Conservation (phyloP, 1,140 invertebrate genomes). For the Drosophila grimshawi region DNA sequence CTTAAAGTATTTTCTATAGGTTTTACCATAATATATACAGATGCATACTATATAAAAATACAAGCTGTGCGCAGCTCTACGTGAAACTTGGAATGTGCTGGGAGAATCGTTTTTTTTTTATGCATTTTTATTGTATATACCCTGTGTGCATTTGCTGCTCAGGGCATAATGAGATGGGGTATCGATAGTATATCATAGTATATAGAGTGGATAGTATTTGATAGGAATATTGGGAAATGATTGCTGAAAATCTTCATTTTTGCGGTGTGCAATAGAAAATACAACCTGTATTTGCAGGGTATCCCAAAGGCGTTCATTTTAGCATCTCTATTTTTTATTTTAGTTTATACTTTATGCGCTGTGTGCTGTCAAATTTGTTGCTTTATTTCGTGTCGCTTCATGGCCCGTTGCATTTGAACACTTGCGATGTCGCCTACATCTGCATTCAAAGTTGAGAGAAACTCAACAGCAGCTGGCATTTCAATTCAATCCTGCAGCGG, state of each 20-base stretch:
- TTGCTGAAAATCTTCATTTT: too few relatives aligned
- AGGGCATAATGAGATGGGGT: neutral
- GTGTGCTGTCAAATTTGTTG: slow-evolving; percentile 63
- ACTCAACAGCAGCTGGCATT: slow-evolving; percentile 16
- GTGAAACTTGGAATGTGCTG: slow-evolving; percentile 58
- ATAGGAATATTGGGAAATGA: too few relatives aligned
- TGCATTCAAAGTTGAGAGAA: slow-evolving; percentile 51
- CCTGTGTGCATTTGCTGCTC: neutral
- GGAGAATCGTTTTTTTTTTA: slow-evolving; percentile 16
- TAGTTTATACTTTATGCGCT: slow-evolving; percentile 29
- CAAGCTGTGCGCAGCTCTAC: slow-evolving; percentile 47
- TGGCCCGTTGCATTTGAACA: slow-evolving; percentile 74
- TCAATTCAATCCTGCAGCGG: slow-evolving; percentile 47
- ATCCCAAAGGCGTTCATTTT: neutral
- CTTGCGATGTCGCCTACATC: slow-evolving; percentile 63
- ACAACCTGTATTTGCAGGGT: neutral
- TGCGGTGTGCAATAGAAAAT: too few relatives aligned
- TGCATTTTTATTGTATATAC: slow-evolving; percentile 2
- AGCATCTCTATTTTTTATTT: slow-evolving; percentile 9
- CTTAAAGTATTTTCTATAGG: too few relatives aligned
- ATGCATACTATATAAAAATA: slow-evolving; percentile 27
- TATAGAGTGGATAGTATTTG: too few relatives aligned
- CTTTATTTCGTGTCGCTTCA: slow-evolving; percentile 55
- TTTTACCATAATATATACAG: neutral
- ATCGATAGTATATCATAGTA: too few relatives aligned